Percentiles rank a stretch among this genome's conserved stretches.
Evolutionary conservation across 2,888 invertebrate genomes (phyloP).

Genomic region (Heliconius charithonia): DNA sequence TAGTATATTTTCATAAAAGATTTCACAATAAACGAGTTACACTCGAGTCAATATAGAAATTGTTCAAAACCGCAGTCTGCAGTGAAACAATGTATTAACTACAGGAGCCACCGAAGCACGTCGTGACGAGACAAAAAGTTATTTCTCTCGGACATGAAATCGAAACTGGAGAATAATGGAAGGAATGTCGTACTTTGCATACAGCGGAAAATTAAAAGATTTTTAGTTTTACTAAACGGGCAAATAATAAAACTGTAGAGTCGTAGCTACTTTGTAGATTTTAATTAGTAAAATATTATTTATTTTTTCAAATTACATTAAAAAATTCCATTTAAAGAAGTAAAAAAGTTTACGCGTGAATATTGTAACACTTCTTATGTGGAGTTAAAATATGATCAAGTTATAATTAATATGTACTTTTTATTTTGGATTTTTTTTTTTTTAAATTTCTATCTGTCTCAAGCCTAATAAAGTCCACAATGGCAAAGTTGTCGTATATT

Average conservation of each 20-base stretch:
- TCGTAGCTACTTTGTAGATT: conserved; percentile 47
- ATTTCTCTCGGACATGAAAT: conserved; percentile 76
- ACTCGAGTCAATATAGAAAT: conserved; percentile 62
- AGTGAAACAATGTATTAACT: conserved; percentile 67
- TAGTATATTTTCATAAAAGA: conserved; percentile 48
- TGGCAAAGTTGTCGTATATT: neutral
- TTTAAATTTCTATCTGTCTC: neutral
- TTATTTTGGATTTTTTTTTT: too few species aligned
- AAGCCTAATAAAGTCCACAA: neutral
- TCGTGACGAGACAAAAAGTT: conserved; percentile 77
- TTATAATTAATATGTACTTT: too few species aligned
- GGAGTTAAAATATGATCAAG: neutral
- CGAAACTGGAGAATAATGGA: conserved; percentile 72
- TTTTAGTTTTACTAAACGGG: conserved; percentile 68
- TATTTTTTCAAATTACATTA: neutral
- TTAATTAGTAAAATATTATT: conserved; percentile 20
- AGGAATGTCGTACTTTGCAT: conserved; percentile 72
- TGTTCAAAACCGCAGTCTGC: conserved; percentile 72
- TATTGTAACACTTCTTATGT: neutral
- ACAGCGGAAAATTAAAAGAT: conserved; percentile 75
- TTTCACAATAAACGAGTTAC: conserved; percentile 55
- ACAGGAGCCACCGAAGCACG: conserved; percentile 67
- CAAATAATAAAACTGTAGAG: conserved; percentile 58
- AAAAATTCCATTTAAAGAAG: neutral
- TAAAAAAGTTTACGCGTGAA: neutral